phyloP scores from a whole-genome alignment of 1,140 invertebrate genomes.

The Phocides pigmalion region DNA sequence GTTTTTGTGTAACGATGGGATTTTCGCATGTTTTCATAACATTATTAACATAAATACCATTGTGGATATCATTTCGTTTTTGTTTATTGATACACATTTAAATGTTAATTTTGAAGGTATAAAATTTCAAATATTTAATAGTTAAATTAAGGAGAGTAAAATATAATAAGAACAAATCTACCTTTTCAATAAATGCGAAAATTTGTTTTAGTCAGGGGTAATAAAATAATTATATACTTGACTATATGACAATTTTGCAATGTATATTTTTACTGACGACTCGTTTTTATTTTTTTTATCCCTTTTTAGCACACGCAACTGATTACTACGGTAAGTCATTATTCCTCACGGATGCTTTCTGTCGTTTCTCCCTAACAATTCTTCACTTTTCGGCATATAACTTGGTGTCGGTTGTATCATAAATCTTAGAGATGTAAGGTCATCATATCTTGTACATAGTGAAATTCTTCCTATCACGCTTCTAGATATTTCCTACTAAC shows the following conservation, averaged over 20 bases:
- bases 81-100: constrained; percentile 37
- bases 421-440: constrained; percentile 40
- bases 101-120: constrained; percentile 33
- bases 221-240: constrained; percentile 31
- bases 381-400: constrained; percentile 58
- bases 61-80: constrained; percentile 51
- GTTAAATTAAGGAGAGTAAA: constrained; percentile 11
- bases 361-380: constrained; percentile 56
- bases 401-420: constrained; percentile 72
- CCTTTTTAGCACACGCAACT: constrained; percentile 95
- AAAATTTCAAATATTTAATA: background rate
- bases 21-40: constrained; percentile 51
- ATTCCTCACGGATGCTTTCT: constrained; percentile 86
- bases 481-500: constrained; percentile 80
- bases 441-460: constrained; percentile 66
- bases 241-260: constrained; percentile 23
- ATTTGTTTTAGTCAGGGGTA: background rate
- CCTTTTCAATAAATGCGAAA: background rate
- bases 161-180: constrained; percentile 13
- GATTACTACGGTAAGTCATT: constrained; percentile 99
- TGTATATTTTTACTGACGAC: constrained; percentile 63
- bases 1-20: constrained; percentile 34
- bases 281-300: constrained; percentile 87
- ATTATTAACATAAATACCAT: constrained; percentile 50
- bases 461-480: constrained; percentile 72